Base-by-base conservation (phyloP, 2,888 invertebrate genomes). In the Platycheirus albimanus region DNA sequence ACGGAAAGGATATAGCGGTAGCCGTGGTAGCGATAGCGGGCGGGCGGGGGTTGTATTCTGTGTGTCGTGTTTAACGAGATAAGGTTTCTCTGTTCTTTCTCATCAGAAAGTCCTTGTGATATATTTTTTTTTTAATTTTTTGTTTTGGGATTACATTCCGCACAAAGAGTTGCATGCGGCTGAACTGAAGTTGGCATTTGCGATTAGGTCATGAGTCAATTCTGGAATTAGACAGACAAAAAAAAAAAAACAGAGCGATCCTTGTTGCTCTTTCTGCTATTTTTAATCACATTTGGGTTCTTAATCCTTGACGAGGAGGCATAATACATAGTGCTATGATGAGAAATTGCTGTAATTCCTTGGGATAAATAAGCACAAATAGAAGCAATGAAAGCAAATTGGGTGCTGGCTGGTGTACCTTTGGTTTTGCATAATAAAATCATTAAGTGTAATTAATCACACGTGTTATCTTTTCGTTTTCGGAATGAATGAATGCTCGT, bases 121-220 rank as follows among this genome's bases (percentile, higher is more conserved):
- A 8, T 33, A 36, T 38, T 70, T 43, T 64, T 58, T 58, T 66
- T 36, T 41, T 17, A n/a, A n/a, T 38, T 24, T 54, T 30, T 38
- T 71, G 30, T 66, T 61, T 71, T 77, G 77, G 81, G 81, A 81
- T 76, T 81, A 66, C 71, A 56, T 41, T 67, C 71, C 47, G 66
- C 66, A 13, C 38, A 76, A 72, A 76, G 71, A 72, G 71, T 67
- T 78, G 78, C 83, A 78, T 83, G 77, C 38, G 66, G 49, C 45
- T 24, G 6, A n/a, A n/a, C n/a, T 24, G 13, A 49, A 64, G 64
- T 71, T 45, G 41, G 63, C 76, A 43, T 72, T 72, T 77, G 63
- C 77, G 81, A 83, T 83, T 83, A 78, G 83, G 78, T 83, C 83
- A 83, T 83, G 78, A 83, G 83, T 83, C 83, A 83, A 83, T 83